These are phyloP conservation scores for Chlorops oryzae DNA, from an alignment of 1,140 invertebrate species.

Conservation along the genomic window DNA sequence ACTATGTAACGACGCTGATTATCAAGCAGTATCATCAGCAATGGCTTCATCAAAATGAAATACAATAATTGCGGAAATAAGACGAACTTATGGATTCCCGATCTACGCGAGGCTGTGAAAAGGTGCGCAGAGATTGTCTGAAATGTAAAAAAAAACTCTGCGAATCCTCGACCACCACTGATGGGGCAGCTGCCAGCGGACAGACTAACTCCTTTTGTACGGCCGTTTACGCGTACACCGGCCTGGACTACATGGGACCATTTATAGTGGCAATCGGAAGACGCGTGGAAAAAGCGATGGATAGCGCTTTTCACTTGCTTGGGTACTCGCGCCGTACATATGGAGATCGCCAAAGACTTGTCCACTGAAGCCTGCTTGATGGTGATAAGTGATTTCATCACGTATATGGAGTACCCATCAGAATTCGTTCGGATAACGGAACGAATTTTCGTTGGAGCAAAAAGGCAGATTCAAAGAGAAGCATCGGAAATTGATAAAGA, in stretches of 20 bases:
- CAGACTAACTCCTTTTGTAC: conserved; percentile 10
- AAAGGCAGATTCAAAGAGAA: conserved; percentile 6
- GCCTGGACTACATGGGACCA: conserved; percentile 9
- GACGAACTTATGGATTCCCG: too few relatives aligned
- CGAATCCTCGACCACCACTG: conserved; percentile 1
- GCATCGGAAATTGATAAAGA: not conserved
- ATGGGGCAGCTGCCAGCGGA: conserved; percentile 13
- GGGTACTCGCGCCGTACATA: conserved; percentile 12
- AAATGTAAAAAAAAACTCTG: conserved; percentile 5
- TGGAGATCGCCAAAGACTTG: conserved; percentile 12
- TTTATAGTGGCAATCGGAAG: conserved; percentile 5
- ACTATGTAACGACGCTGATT: too few relatives aligned
- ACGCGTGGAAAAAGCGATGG: conserved; percentile 12
- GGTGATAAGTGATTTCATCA: conserved; percentile 14
- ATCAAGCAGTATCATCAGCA: too few relatives aligned
- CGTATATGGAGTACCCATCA: conserved; percentile 3
- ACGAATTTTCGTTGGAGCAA: conserved; percentile 16
- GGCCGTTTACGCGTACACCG: conserved; percentile 13
- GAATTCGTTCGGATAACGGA: conserved; percentile 7
- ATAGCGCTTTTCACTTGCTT: conserved; percentile 9
- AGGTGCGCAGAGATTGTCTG: conserved; percentile 3
- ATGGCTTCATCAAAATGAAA: too few relatives aligned
- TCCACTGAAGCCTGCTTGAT: conserved; percentile 14
- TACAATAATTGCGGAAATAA: too few relatives aligned
- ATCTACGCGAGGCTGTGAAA: too few relatives aligned